These are phyloP conservation scores for Arnoldichthys spilopterus DNA, from an alignment of 2,797 vertebrate species.

Conservation along the genomic window DNA sequence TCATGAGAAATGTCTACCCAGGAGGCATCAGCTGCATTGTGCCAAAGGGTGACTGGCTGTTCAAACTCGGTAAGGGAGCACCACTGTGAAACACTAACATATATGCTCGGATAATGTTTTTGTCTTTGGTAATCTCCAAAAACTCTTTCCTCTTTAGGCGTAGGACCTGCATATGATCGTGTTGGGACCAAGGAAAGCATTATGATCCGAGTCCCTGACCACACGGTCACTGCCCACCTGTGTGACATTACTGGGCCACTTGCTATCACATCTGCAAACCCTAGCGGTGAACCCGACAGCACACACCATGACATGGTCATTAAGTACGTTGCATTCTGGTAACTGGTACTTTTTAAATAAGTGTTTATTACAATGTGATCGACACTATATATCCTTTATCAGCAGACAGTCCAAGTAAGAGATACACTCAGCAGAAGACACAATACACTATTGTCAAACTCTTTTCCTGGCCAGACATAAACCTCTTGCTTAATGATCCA, in stretches of 20 bases:
- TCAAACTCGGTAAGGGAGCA: conserved; percentile 78
- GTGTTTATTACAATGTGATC: neutral
- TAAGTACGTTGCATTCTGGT: conserved; percentile 71
- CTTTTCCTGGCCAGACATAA: neutral
- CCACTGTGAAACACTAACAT: neutral
- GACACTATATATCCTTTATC: neutral
- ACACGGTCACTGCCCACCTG: conserved; percentile 84
- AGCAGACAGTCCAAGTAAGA: neutral
- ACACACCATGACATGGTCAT: conserved; percentile 90
- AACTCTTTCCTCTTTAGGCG: conserved; percentile 69
- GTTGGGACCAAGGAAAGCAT: conserved; percentile 89
- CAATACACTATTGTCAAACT: neutral
- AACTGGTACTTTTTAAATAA: neutral
- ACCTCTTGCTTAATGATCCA: conserved; percentile 15
- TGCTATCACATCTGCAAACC: conserved; percentile 90
- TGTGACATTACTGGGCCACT: conserved; percentile 88
- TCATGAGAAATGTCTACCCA: conserved; percentile 90
- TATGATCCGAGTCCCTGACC: conserved; percentile 91
- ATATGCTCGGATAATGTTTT: neutral
- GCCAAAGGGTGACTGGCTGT: conserved; percentile 88
- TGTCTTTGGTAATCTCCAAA: neutral
- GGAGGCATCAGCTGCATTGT: conserved; percentile 91
- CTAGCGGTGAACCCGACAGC: conserved; percentile 89
- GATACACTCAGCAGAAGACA: neutral
- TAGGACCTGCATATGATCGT: conserved; percentile 83